Percentiles rank a stretch among this genome's conserved stretches.
These are phyloP conservation scores for Pelvicachromis taeniatus DNA, from an alignment of 2,113 vertebrate genomes.

Conservation along the genomic window DNA sequence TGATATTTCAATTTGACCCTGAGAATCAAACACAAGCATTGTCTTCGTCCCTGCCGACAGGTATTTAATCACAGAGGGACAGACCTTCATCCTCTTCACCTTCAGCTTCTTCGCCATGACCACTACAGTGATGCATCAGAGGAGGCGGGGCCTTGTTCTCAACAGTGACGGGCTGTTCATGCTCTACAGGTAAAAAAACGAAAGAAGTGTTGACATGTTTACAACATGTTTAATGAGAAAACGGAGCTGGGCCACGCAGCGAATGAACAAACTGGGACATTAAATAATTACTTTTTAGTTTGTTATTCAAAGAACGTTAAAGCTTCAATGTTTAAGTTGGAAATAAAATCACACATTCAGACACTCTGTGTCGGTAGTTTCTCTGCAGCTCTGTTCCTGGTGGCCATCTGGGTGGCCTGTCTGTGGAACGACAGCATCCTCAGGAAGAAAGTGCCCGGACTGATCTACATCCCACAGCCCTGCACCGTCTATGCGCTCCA, in stretches of 20 bases:
- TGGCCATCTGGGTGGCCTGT: slow-evolving; percentile 80
- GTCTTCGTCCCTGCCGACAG: slow-evolving; percentile 51
- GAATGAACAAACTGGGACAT: background rate
- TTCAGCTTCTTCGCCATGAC: slow-evolving; percentile 90
- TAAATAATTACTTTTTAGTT: background rate
- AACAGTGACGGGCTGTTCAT: slow-evolving; percentile 88
- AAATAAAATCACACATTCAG: rapidly evolving
- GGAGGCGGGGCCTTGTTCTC: slow-evolving; percentile 73
- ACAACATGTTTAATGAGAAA: background rate
- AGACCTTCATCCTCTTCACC: slow-evolving; percentile 89
- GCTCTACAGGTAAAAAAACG: slow-evolving; percentile 62
- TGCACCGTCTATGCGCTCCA: slow-evolving; percentile 85
- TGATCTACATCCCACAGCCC: slow-evolving; percentile 88
- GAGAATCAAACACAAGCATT: background rate
- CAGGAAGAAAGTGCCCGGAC: slow-evolving; percentile 82
- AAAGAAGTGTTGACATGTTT: background rate
- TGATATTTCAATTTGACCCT: no score
- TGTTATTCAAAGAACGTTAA: background rate
- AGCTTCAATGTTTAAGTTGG: background rate
- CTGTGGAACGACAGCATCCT: slow-evolving; percentile 83
- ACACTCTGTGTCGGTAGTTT: slow-evolving; percentile 61
- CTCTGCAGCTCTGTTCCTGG: slow-evolving; percentile 74
- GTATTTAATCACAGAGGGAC: slow-evolving; percentile 89
- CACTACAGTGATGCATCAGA: slow-evolving; percentile 83
- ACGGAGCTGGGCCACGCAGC: background rate